Evolutionary conservation across 2,113 vertebrate genomes (phyloP), one percentile per base, ranked within the genome.

Genomic region (Empidonax alnorum): DNA sequence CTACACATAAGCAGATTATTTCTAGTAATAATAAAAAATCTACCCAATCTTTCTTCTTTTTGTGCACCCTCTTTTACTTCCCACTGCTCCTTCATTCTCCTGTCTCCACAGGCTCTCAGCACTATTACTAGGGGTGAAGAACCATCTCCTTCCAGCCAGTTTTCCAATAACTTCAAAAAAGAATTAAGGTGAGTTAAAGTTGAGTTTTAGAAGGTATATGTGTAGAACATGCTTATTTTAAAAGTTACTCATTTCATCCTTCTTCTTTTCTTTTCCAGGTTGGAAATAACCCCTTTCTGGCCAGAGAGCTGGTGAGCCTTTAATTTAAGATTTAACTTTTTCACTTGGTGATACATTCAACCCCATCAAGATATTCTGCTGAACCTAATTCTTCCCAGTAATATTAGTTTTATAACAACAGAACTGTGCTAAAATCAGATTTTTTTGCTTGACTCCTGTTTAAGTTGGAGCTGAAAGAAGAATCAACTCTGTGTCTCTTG

Each of bases 31-130:
- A 75, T 21, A 42, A 63, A 90, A 69, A 21, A 63, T 28, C 37
- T 6, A 77, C 49, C 24, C 31, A 22, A 33, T 23, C 46, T 12
- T 83, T 62, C 15, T 91, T 62, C 7, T 44, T 89, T 91, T 67
- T 80, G 18, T 63, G 31, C 47, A 67, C 47, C 30, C 9, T 68
- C 61, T 82, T 88, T 81, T 78, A 71, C 22, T 76, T 94, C 35
- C 63, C 27, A 46, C 75, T 78, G 63, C 30, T 91, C 25, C 67
- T 67, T 81, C 53, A 53, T 41, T 78, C 59, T 91, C 18, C 39
- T 93, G 87, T 97, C 80, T 91, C 77, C 56, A 59, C 94, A 97
- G 94, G 53, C 20, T 90, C 72, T 79, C 87, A 88, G 27, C 8
- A 7, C 30, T 24, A 63, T 42, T 90, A 28, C 56, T n/a, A 39